Base-by-base conservation (phyloP, 2,113 vertebrate species). In the Dipodomys spectabilis region DNA sequence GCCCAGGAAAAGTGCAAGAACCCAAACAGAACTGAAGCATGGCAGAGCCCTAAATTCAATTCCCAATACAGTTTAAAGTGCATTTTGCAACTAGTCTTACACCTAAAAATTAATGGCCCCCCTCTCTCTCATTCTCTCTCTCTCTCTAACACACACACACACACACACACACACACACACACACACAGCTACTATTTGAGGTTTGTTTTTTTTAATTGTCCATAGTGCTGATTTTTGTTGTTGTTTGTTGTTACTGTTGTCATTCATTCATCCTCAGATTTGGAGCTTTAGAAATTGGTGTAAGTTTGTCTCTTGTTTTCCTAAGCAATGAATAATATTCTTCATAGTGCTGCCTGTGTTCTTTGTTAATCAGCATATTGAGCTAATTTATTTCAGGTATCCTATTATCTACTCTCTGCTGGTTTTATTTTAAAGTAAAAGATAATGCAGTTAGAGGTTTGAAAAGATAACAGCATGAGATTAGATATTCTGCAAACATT, bases 1-100 rank as follows among this genome's bases (percentile, higher is more conserved):
- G 20, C 60, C 20, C 20, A 6, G 60, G 10, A 64, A 64, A 64
- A 64, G 62, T 25, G 23, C 62, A 64, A 64, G 62, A 64, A 8
- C 22, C 62, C 23, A 64, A 23, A 64, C 23, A 64, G 62, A 64
- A 23, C 62, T 25, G 16, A 62, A 62, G 60, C 60, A 62, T 5
- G 20, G 62, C 23, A 25, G 62, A 57, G 53, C 53, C 62, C 62
- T 64, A 20, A 64, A 64, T 25, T 64, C 62, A 25, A 64, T 64
- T 64, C 62, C 23, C 62, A 64, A 7, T 64, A 25, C 22, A 7
- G 11, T 16, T 57, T 57, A 18, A 57, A 57, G 82, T 96, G 39
- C 35, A 86, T 93, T 96, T 97, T 86, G 20, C 72, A 90, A 69
- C 88, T 57, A 57, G 89, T 83, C 53, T 92, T 81, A 84, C 39